Percentiles rank a stretch among this genome's conserved stretches.
phyloP scores from a whole-genome alignment of 2,888 invertebrate species.

The Caenorhabditis panamensis region DNA sequence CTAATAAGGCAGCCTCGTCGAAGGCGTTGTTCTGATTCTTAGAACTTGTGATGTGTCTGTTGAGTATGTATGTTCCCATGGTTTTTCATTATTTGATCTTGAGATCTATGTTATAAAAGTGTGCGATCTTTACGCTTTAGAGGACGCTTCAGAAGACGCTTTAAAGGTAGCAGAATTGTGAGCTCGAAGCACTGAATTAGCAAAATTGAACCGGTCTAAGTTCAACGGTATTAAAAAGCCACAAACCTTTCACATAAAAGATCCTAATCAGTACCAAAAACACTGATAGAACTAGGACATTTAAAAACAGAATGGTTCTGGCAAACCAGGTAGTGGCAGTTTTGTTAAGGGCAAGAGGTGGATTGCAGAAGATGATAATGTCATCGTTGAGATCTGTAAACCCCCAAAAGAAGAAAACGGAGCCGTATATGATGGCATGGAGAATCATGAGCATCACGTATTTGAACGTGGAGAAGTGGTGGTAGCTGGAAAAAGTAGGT shows the following conservation, averaged over 20 bases:
- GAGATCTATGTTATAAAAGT: no score
- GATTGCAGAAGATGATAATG: conserved; percentile 37
- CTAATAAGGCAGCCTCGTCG: conserved; percentile 5
- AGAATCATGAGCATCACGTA: conserved; percentile 14
- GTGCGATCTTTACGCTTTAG: no score
- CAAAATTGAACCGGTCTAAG: no score
- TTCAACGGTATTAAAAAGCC: no score
- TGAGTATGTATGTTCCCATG: no score
- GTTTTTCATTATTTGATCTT: no score
- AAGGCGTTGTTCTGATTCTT: neutral
- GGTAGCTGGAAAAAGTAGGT: conserved; percentile 30
- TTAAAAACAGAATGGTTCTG: conserved; percentile 28
- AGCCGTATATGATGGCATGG: conserved; percentile 17
- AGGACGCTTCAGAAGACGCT: no score
- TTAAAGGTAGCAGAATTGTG: no score
- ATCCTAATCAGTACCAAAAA: conserved; percentile 34
- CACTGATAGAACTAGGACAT: conserved; percentile 14
- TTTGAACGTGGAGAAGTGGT: conserved; percentile 28
- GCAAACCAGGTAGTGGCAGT: conserved; percentile 30
- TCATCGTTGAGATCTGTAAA: conserved; percentile 31
- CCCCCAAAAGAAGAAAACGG: conserved; percentile 29
- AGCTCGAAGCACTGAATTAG: no score
- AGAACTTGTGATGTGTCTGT: no score
- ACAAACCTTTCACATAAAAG: conserved; percentile 23
- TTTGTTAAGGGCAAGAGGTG: conserved; percentile 20